phyloP scores from a whole-genome alignment of 2,113 vertebrate species.

The Seriola rivoliana region DNA sequence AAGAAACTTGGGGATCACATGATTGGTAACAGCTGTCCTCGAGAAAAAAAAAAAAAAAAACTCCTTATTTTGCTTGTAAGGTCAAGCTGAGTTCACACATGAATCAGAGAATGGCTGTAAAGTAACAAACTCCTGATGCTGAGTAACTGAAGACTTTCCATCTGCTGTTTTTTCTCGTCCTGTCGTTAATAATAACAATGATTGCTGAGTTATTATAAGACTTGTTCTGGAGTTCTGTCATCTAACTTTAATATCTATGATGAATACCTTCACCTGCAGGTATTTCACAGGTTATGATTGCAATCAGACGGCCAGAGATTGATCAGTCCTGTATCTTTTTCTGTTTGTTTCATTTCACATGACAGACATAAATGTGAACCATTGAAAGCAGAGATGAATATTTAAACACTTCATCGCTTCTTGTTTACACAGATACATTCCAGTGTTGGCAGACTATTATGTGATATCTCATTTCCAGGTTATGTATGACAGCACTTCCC shows the following conservation, averaged over 20 bases:
- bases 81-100: conserved; percentile 47
- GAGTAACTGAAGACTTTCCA: conserved; percentile 24
- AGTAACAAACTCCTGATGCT: conserved; percentile 43
- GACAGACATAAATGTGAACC: conserved; percentile 2
- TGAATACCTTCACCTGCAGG: neutral
- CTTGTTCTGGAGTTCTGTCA: conserved; percentile 14
- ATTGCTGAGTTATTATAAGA: conserved; percentile 25
- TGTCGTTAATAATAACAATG: conserved; percentile 29
- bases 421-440: conserved; percentile 1
- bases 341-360: conserved; percentile 11
- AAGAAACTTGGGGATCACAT: neutral
- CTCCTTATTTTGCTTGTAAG: neutral
- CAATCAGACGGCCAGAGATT: neutral
- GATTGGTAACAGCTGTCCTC: conserved; percentile 38
- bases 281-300: neutral
- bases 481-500: neutral
- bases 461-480: neutral
- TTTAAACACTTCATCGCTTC: neutral
- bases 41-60: neutral
- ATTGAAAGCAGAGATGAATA: conserved; percentile 12
- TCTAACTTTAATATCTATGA: neutral
- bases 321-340: neutral
- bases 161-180: neutral
- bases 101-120: conserved; percentile 22
- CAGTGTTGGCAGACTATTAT: neutral